Evolutionary conservation across 2,888 invertebrate genomes (phyloP).

Genomic region (Rhagonycha fulva): DNA sequence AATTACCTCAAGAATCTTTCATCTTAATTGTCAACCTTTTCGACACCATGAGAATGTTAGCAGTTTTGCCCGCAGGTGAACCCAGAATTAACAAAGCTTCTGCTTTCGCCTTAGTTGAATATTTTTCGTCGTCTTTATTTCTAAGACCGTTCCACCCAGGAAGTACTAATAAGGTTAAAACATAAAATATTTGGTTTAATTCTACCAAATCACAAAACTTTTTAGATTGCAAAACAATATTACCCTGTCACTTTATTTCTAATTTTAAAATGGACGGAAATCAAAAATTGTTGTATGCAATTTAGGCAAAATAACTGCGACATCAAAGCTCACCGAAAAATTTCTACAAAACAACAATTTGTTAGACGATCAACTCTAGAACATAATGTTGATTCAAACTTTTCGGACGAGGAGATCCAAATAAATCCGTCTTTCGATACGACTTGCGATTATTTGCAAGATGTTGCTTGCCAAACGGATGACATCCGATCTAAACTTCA

Average conservation of each 20-base stretch:
- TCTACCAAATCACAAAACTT: background rate
- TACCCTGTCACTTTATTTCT: constrained; percentile 21
- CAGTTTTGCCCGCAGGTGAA: constrained; percentile 11
- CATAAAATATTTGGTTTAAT: background rate
- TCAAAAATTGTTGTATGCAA: background rate
- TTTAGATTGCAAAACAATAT: constrained; percentile 21
- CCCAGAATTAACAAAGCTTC: constrained; percentile 20
- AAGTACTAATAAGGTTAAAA: constrained; percentile 13
- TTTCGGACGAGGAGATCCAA: constrained; percentile 2
- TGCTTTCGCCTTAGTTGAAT: constrained; percentile 21
- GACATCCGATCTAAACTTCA: background rate
- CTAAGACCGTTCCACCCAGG: constrained; percentile 27
- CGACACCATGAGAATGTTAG: constrained; percentile 19
- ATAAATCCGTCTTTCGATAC: constrained; percentile 1
- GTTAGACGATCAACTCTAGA: background rate
- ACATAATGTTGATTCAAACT: background rate
- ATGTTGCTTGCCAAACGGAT: constrained; percentile 20
- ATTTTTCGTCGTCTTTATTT: constrained; percentile 25
- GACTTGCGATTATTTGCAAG: constrained; percentile 9
- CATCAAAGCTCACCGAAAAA: too few relatives aligned
- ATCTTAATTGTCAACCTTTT: constrained; percentile 19
- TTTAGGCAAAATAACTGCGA: background rate
- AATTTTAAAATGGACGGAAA: constrained; percentile 26
- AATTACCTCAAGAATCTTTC: constrained; percentile 21
- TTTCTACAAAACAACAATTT: background rate